Evolutionary conservation across 2,113 vertebrate species (phyloP).

Genomic region (Microcebus lehilahytsara): DNA sequence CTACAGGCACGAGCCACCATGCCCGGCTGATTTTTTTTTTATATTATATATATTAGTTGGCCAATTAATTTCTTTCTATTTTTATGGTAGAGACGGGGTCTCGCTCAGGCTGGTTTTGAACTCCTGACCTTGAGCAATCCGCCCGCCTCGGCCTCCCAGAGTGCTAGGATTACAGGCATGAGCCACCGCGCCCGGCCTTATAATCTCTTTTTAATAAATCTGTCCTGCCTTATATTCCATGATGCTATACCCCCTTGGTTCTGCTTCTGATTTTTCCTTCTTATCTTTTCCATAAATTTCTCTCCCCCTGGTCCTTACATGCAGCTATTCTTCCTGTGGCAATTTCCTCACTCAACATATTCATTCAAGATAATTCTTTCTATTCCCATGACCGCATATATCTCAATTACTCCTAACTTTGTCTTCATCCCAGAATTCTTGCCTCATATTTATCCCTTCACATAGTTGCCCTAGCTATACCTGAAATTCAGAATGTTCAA

Average conservation of each 20-base stretch:
- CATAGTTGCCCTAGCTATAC: not conserved
- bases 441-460: not conserved
- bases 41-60: too few relatives aligned
- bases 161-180: too few relatives aligned
- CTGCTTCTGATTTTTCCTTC: not conserved
- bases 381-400: not conserved
- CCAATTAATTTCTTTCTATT: too few relatives aligned
- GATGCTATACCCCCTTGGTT: not conserved
- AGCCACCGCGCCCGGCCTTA: not conserved
- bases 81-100: too few relatives aligned
- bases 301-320: not conserved
- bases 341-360: not conserved
- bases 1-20: too few relatives aligned
- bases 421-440: not conserved
- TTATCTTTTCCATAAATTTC: not conserved
- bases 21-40: too few relatives aligned
- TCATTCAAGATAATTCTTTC: not conserved
- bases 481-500: not conserved
- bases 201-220: constrained; percentile 13
- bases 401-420: not conserved
- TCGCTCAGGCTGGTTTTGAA: too few relatives aligned
- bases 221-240: not conserved
- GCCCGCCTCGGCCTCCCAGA: too few relatives aligned
- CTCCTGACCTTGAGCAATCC: too few relatives aligned
- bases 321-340: not conserved